Evolutionary conservation across 2,797 vertebrate genomes (phyloP), one percentile per base, ranked within the genome.

Genomic region (Enteromius fasciolatus): DNA sequence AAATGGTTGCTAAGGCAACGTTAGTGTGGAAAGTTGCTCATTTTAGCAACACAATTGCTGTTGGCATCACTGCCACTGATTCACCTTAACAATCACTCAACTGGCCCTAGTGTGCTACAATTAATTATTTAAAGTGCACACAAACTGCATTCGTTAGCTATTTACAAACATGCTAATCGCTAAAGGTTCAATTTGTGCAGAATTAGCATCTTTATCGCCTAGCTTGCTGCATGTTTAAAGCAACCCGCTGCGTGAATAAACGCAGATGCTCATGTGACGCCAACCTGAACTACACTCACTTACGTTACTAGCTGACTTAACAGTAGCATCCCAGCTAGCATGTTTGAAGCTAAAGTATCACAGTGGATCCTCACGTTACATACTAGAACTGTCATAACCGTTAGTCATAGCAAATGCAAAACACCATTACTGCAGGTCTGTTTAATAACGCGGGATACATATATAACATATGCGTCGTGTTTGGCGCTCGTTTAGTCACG

Each of bases 171-270:
- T 76, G 41, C 72, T 61, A 84, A 76, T 76, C 52, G 4, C 23
- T 44, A 18, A 63, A 50, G 18, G n/a, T 61, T 84, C 61, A 41
- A 41, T 48, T 61, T 57, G 28, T 76, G 54, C 31, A 69, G 61
- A 63, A 20, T 64, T 64, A 54, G 64, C 73, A 31, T 50, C 41
- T 31, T 64, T 80, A 44, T 82, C 61, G 67, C 80, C 33, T 20
- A 66, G 41, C 70, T 39, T 50, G 18, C n/a, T 9, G 1, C 18
- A 15, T 28, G 25, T 36, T 64, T 64, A 41, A 61, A 41, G 39
- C 9, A 18, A 12, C 5, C 52, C 1, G 25, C 44, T 33, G 28
- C 17, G 31, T 67, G 9, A 52, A 76, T 28, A 17, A 59, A 18
- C 74, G 28, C 74, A 44, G 25, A 52, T 9, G 33, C 50, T 48